Conservation (phyloP, 2,113 vertebrate genomes). For the Dermatemys mawii region DNA sequence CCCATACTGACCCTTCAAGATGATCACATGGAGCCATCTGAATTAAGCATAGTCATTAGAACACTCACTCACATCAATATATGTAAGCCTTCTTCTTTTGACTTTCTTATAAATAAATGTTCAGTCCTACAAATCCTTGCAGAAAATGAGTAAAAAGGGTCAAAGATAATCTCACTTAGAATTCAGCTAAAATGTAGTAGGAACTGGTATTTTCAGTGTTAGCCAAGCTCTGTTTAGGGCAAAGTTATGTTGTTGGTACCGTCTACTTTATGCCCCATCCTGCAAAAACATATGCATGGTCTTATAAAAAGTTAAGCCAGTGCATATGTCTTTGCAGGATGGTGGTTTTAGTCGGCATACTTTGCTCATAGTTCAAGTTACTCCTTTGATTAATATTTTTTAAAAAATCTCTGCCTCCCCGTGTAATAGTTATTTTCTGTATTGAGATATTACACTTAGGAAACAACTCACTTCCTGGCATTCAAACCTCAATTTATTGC, state of each 20-base stretch:
- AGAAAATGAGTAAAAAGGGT: neutral
- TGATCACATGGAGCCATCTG: neutral
- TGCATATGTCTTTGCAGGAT: neutral
- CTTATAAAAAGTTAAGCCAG: neutral
- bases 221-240: neutral
- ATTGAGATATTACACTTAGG: neutral
- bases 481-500: neutral
- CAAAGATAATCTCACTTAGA: neutral
- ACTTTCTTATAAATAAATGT: neutral
- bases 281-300: neutral
- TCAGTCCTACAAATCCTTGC: neutral
- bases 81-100: neutral
- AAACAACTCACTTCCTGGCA: neutral
- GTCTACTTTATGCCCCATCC: neutral
- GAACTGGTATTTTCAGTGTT: neutral
- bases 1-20: neutral
- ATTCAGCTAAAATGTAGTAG: neutral
- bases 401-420: neutral
- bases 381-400: neutral
- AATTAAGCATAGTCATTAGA: neutral
- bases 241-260: fast-evolving
- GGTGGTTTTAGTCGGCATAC: neutral
- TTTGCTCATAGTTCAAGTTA: neutral
- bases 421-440: neutral
- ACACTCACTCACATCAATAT: neutral